Evolutionary conservation across 2,113 vertebrate genomes (phyloP).

Genomic region (Tringa solitaria): DNA sequence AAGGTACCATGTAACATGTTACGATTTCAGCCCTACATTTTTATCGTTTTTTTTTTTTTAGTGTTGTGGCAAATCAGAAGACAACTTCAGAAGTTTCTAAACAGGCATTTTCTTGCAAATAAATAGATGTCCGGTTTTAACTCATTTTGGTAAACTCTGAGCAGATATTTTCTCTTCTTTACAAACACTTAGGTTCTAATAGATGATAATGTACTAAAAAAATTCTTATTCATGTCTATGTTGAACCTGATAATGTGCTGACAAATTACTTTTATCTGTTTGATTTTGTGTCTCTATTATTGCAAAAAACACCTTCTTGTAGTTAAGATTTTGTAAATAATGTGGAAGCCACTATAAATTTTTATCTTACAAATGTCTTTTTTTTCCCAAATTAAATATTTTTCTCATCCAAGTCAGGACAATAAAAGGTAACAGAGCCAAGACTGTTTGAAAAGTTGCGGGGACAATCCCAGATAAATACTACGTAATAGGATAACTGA

Average conservation of each 20-base stretch:
- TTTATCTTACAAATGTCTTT: not conserved
- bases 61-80: not conserved
- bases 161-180: not conserved
- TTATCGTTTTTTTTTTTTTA: not conserved
- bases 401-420: not conserved
- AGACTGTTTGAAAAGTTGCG: not conserved
- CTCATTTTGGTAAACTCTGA: not conserved
- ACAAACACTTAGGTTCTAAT: not conserved
- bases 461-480: not conserved
- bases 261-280: not conserved
- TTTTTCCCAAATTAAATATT: not conserved
- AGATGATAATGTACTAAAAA: not conserved
- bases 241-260: not conserved
- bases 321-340: not conserved
- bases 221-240: not conserved
- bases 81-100: not conserved
- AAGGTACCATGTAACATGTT: accelerated
- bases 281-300: not conserved
- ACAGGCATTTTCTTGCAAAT: not conserved
- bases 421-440: not conserved
- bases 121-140: not conserved
- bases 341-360: not conserved
- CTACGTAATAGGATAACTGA: not conserved
- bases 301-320: not conserved
- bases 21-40: not conserved